Evolutionary conservation across 92 coral and sea anemone species (phyloP).

Genomic region (Heliopora coerulea): DNA sequence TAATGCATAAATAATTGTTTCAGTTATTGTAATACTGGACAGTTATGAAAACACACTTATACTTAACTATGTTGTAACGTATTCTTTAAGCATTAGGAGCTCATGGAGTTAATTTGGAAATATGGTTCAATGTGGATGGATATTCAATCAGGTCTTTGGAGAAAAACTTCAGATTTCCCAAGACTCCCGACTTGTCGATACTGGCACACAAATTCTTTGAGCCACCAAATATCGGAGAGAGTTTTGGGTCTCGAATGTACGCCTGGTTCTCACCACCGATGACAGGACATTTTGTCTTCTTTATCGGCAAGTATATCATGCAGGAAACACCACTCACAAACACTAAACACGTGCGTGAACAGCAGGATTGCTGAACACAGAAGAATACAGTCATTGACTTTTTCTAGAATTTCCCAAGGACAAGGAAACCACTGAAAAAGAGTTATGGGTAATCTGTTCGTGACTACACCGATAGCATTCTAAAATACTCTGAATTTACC

Average conservation of each 20-base stretch:
- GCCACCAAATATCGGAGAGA: constrained; percentile 83
- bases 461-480: no score
- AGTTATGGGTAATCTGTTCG: no score
- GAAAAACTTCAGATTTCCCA: constrained; percentile 70
- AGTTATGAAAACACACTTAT: not conserved
- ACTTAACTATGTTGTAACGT: not conserved
- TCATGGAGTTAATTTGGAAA: constrained; percentile 73
- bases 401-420: no score
- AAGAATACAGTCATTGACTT: no score
- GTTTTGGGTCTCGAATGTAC: constrained; percentile 76
- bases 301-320: constrained; percentile 59
- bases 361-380: no score
- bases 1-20: no score
- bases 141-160: constrained; percentile 59
- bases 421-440: no score
- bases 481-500: no score
- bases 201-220: constrained; percentile 58
- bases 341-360: no score
- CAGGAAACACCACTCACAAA: no score
- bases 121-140: constrained; percentile 88
- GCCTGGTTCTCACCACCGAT: constrained; percentile 70
- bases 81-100: constrained; percentile 16
- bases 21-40: no score
- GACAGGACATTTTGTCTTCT: constrained; percentile 69
- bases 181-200: constrained; percentile 55